phyloP scores from a whole-genome alignment of 2,888 invertebrate species.

The Eremobia ochroleuca region DNA sequence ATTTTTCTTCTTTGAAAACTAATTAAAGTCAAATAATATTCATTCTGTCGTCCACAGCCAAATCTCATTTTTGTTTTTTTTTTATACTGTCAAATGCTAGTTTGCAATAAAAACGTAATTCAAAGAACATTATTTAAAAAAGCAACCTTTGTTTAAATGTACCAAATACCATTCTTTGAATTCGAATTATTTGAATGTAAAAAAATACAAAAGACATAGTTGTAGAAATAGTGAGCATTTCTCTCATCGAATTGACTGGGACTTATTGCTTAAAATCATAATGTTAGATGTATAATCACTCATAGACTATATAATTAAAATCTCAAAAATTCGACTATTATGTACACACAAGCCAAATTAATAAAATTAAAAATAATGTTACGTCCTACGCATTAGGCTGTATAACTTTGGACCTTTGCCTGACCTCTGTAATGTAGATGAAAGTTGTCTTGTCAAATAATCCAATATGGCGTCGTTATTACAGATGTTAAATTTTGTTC shows the following conservation, averaged over 20 bases:
- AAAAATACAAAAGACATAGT: too few relatives aligned
- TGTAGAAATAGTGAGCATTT: not conserved
- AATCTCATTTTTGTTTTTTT: not conserved
- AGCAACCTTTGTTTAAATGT: not conserved
- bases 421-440: not conserved
- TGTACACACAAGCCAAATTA: not conserved
- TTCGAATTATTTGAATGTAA: not conserved
- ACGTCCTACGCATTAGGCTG: not conserved
- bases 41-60: not conserved
- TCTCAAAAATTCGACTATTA: not conserved
- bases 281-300: too few relatives aligned
- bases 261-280: not conserved
- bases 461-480: not conserved
- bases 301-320: not conserved
- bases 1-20: not conserved
- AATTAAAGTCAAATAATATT: not conserved
- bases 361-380: not conserved
- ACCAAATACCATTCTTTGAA: not conserved
- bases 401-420: not conserved
- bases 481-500: not conserved
- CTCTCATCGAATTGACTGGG: not conserved
- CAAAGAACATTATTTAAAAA: not conserved
- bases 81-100: not conserved
- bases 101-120: not conserved
- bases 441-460: not conserved